A percentile compares a stretch with the other conserved stretches of the same genome.
Evolutionary conservation across 1,140 invertebrate species (phyloP).

Genomic region (Rhyzopertha dominica): DNA sequence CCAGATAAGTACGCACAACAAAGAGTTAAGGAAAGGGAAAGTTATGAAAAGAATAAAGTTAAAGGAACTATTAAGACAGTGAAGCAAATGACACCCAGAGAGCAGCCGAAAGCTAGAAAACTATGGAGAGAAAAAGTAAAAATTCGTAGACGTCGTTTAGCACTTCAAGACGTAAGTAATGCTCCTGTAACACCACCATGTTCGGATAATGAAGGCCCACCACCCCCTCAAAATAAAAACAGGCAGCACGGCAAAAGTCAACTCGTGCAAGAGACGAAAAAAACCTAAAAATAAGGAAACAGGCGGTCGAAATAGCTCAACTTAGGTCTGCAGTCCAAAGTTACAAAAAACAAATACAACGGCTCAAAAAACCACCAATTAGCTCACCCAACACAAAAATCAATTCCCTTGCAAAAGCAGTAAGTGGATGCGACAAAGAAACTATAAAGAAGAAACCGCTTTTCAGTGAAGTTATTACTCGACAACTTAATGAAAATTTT

Average conservation of each 20-base stretch:
- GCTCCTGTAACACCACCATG: background rate
- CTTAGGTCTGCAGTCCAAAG: background rate
- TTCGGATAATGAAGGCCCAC: background rate
- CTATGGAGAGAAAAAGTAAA: constrained; percentile 18
- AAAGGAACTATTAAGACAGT: constrained; percentile 22
- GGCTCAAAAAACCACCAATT: no score
- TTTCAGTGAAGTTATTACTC: no score
- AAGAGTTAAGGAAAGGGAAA: constrained; percentile 21
- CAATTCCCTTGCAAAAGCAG: no score
- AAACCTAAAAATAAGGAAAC: background rate
- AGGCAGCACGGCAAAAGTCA: background rate
- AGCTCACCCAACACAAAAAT: no score
- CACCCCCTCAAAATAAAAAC: background rate
- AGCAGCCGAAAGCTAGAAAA: constrained; percentile 16
- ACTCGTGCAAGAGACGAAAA: background rate
- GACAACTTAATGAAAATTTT: no score
- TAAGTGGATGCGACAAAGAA: no score
- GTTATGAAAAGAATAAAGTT: constrained; percentile 22
- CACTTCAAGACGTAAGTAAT: constrained; percentile 1
- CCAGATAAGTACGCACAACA: constrained; percentile 19
- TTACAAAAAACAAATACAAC: background rate
- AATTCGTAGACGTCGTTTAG: background rate
- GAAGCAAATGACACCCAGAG: constrained; percentile 22
- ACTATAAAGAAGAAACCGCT: no score
- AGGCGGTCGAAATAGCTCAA: background rate